Evolutionary conservation across 2,888 invertebrate genomes (phyloP), one percentile per base, ranked within the genome.

Genomic region (Sarcophaga variegata): DNA sequence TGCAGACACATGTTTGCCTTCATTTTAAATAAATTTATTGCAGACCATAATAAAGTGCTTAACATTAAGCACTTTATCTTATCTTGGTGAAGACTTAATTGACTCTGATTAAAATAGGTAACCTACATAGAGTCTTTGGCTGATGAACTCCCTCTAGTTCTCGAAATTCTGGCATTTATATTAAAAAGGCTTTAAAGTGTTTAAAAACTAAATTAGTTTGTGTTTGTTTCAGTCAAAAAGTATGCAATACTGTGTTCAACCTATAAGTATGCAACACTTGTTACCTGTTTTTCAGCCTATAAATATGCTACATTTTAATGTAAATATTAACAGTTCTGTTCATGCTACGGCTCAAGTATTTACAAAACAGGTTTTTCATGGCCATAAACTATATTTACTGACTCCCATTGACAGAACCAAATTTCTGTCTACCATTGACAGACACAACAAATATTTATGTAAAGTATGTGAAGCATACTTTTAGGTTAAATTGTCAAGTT

Each of bases 391-490:
- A 54, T 54, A 54, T 54, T 54, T 4, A 54, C 12, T 4, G 17
- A 14, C 4, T 54, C 4, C 17, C 14, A 54, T 12, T 54, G 17
- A 14, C 10, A 12, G 17, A 54, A 17, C 12, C 54, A 14, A 17
- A 37, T 2, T 37, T 10, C 54, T 54, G 54, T 54, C 54, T 54
- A 17, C 54, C 37, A 69, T 45, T 20, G 22, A 59, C 76, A 79
- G 63, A 69, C 67, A 69, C 60, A 67, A 27, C 67, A 77, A 67
- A 71, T 85, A 66, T 71, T 76, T 72, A 66, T 77, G 54, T 67
- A 62, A 47, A 78, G 81, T 49, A 79, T 74, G 69, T 67, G 54
- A 47, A 78, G 81, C 62, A 79, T 79, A 74, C 83, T 83, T 83
- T 78, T 63, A 63, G 74, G 78, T 62, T 59, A 71, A 76, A 69